These are phyloP conservation scores for Leptodactylus fallax DNA, from an alignment of 2,797 vertebrate genomes.

Conservation along the genomic window DNA sequence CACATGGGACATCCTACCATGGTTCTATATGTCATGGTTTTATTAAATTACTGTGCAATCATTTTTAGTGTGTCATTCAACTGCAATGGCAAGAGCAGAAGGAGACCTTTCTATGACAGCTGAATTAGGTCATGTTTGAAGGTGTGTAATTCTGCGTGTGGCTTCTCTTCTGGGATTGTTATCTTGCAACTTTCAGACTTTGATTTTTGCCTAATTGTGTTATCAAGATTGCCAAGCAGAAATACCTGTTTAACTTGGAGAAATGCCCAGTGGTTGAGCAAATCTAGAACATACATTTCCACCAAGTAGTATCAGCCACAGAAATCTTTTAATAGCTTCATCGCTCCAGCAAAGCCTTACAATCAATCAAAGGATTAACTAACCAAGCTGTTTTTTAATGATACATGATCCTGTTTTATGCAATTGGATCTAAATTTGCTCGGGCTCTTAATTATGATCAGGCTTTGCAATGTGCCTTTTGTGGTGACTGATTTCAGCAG, in stretches of 20 bases:
- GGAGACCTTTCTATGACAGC: not conserved
- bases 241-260: conserved; percentile 60
- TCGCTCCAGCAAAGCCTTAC: conserved; percentile 64
- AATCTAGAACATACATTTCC: conserved; percentile 25
- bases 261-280: not conserved
- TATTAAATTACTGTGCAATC: too few relatives aligned
- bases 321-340: conserved; percentile 70
- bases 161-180: conserved; percentile 46
- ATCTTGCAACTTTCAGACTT: conserved; percentile 52
- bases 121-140: conserved; percentile 29
- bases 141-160: not conserved
- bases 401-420: conserved; percentile 65
- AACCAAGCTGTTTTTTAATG: conserved; percentile 67
- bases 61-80: too few relatives aligned
- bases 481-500: conserved; percentile 48
- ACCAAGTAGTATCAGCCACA: conserved; percentile 40
- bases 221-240: conserved; percentile 58
- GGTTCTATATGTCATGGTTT: too few relatives aligned
- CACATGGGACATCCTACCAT: too few relatives aligned
- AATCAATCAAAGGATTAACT: conserved; percentile 72
- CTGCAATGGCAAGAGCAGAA: too few relatives aligned
- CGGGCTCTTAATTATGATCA: conserved; percentile 6
- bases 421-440: conserved; percentile 62
- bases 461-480: conserved; percentile 27
- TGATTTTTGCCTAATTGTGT: conserved; percentile 59